Evolutionary conservation across 2,888 invertebrate species (phyloP), one percentile per base, ranked within the genome.

Genomic region (Cyclophora albipunctata): DNA sequence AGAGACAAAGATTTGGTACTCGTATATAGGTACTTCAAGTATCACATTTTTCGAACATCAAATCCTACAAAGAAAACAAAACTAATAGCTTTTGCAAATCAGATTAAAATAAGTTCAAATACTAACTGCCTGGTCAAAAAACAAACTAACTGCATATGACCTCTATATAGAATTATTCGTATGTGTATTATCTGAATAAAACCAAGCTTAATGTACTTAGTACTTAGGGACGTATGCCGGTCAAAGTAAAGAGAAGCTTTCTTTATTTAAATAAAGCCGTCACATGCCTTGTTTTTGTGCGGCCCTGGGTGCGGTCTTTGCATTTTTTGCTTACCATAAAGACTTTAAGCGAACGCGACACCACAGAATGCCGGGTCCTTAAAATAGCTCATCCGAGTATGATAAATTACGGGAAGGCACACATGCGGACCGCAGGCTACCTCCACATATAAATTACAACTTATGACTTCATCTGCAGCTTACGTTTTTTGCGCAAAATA

Each of bases 331-430:
- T 43, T 42, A 44, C 40, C 50, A 42, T 51, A 45, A 34, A 47
- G 49, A 48, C 49, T 52, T 46, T 46, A 44, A 48, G 47, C 44
- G 50, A 35, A 45, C 47, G 46, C 49, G 42, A 46, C 44, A 49
- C 45, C 41, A 49, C 52, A 47, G 56, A 55, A 51, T 55, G 45
- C 45, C 51, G 46, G 52, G 45, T 57, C 48, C 50, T 53, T 57
- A 50, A 55, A 58, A 57, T 47, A 57, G 51, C 51, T 47, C 57
- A 50, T 48, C 54, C 51, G 49, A 54, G 55, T 52, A 47, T 57
- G 55, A 59, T 59, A 52, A 52, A 57, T 59, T 48, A 47, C 50
- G 47, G 55, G 45, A 51, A 54, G 45, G 50, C 52, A 49, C 52
- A 55, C 45, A 54, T 53, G 52, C 47, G 51, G 46, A 48, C 49